These are phyloP conservation scores for Triplophysa dalaica DNA, from an alignment of 2,113 vertebrate species.

Conservation along the genomic window DNA sequence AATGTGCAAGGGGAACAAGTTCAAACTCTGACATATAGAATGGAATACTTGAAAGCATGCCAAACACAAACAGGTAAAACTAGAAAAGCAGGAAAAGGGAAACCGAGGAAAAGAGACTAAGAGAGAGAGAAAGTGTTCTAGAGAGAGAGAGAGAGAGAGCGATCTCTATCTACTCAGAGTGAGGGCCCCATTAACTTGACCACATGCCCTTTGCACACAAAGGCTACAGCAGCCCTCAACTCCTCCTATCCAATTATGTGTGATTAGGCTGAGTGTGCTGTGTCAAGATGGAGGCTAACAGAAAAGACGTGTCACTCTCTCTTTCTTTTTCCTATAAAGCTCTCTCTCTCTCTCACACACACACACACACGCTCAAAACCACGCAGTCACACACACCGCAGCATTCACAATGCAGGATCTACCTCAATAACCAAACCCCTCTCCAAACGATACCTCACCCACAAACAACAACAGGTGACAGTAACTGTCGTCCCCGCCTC, in stretches of 20 bases:
- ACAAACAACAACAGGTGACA: background rate
- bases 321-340: background rate
- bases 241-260: slow-evolving; percentile 93
- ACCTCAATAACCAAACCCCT: slow-evolving; percentile 40
- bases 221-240: slow-evolving; percentile 85
- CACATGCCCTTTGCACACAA: slow-evolving; percentile 70
- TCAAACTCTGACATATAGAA: background rate
- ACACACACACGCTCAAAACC: slow-evolving; percentile 12
- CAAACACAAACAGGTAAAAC: slow-evolving; percentile 19
- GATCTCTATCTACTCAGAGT: slow-evolving; percentile 72
- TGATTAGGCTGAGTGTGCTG: slow-evolving; percentile 92
- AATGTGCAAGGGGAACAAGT: background rate
- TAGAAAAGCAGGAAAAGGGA: slow-evolving; percentile 58
- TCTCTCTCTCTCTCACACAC: background rate
- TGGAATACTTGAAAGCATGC: background rate
- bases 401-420: background rate
- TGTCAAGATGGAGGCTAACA: slow-evolving; percentile 90
- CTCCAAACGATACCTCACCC: slow-evolving; percentile 62
- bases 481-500: background rate
- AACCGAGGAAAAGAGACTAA: slow-evolving; percentile 58
- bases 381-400: slow-evolving; percentile 14
- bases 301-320: slow-evolving; percentile 47
- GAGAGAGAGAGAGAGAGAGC: slow-evolving; percentile 30
- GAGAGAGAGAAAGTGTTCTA: too few species aligned
- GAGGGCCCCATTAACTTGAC: slow-evolving; percentile 62